These are phyloP conservation scores for Spermophilus dauricus DNA, from an alignment of 2,113 vertebrate species.

Conservation along the genomic window DNA sequence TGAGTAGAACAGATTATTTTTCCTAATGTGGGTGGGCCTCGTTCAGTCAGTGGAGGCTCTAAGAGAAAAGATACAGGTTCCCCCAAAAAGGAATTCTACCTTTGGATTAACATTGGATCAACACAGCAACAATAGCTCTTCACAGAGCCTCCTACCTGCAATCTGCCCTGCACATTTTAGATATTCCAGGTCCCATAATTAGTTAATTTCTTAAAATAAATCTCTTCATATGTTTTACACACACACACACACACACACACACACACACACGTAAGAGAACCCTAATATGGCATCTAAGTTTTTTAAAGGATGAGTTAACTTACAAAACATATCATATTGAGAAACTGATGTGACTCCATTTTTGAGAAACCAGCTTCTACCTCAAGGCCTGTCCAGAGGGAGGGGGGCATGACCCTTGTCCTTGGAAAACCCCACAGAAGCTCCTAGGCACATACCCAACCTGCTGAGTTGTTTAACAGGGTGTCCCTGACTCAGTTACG, in stretches of 20 bases:
- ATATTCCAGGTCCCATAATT: not conserved
- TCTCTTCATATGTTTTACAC: not conserved
- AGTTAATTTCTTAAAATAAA: slow-evolving; percentile 1
- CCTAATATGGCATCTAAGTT: not conserved
- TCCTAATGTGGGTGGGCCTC: not conserved
- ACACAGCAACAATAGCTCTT: not conserved
- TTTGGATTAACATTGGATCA: not conserved
- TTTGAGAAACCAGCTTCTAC: no score
- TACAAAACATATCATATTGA: not conserved
- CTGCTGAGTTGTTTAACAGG: no score
- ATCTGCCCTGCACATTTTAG: not conserved
- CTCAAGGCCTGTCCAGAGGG: no score
- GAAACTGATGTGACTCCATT: no score
- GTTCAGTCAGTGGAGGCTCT: not conserved
- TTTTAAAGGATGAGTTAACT: not conserved
- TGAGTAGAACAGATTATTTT: not conserved
- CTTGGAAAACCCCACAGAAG: no score
- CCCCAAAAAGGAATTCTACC: not conserved
- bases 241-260: not conserved
- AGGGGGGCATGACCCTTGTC: no score
- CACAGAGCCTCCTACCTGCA: not conserved
- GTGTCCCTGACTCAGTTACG: no score
- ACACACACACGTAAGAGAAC: not conserved
- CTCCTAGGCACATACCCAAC: no score
- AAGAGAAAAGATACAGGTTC: not conserved